Evolutionary conservation across 2,797 vertebrate species (phyloP), one percentile per base, ranked within the genome.

Genomic region (Labeo calbasu): DNA sequence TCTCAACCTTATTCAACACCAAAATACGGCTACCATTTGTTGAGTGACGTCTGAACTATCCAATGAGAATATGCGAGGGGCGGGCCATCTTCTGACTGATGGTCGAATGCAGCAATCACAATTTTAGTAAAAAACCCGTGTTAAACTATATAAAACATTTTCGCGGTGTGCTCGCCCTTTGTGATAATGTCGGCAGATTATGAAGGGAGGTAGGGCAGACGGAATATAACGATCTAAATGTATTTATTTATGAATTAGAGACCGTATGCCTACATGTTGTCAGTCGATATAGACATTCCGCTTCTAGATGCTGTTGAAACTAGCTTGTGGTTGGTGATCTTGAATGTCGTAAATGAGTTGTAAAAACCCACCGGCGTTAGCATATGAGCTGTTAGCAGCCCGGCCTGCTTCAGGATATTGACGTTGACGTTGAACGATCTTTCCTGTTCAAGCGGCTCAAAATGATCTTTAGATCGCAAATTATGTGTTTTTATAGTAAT

Each of bases 161-260:
- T 90, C 92, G 88, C 92, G 91, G 85, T 89, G 86, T 84, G 89
- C 88, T 94, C 94, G 93, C 92, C 93, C 93, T 94, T 94, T 94
- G 94, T 91, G 91, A 95, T 92, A 93, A 96, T 96, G 95, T 95
- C 94, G 92, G 94, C 94, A 86, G 93, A 94, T 90, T 94, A 92
- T 93, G 95, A 95, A 81, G 93, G 94, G 88, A 94, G 95, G 95
- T 95, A 91, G 93, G 93, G 36, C n/a, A 71, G 4, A 75, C 0
- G 8, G n/a, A 19, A 65, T 77, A 71, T 32, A 43, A 50, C 53
- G 28, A 51, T 70, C 28, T 12, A 15, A 21, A 50, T 32, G 46
- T 19, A 0, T 69, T n/a, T 81, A 8, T 78, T 51, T 19, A 15
- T 17, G 11, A 6, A 63, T 40, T 19, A 25, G 1, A 40, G 46